Conservation (phyloP, 2,888 invertebrate genomes). For the Sycophila texana region DNA sequence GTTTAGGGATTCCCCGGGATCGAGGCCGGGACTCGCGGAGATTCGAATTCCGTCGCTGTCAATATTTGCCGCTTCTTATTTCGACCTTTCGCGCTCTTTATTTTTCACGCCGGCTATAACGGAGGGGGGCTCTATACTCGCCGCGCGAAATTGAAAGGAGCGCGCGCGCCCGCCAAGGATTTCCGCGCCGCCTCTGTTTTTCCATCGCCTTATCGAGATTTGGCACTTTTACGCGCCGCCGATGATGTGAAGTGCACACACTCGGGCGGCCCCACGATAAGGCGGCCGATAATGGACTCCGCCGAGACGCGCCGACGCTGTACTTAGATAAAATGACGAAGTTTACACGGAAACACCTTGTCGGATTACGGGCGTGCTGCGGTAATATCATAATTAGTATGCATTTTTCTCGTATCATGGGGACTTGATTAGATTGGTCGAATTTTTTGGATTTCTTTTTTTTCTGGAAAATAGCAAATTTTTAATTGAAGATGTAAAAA, state of each 20-base stretch:
- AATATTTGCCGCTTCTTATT: conserved; percentile 41
- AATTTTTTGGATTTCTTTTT: too few relatives aligned
- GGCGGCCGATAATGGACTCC: conserved; percentile 17
- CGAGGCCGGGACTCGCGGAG: conserved; percentile 26
- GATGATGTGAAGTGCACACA: conserved; percentile 16
- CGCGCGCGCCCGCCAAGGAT: neutral
- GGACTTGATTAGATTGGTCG: too few relatives aligned
- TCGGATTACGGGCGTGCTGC: too few relatives aligned
- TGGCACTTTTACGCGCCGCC: conserved; percentile 21
- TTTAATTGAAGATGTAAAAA: too few relatives aligned
- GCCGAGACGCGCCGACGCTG: neutral
- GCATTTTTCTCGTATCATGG: too few relatives aligned
- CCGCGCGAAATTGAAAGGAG: neutral
- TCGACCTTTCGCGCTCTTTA: neutral
- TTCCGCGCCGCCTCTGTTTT: conserved; percentile 4
- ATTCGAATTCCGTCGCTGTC: conserved; percentile 28
- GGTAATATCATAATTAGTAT: too few relatives aligned
- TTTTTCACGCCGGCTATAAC: neutral
- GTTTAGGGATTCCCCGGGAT: conserved; percentile 53
- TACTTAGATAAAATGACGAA: conserved; percentile 1
- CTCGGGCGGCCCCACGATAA: conserved; percentile 7
- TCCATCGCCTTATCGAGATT: conserved; percentile 37
- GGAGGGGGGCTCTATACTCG: neutral
- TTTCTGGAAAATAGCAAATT: too few relatives aligned
- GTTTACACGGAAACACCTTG: conserved; percentile 4